Evolutionary conservation across 2,888 invertebrate species (phyloP).

Genomic region (Cylloceria caligata): DNA sequence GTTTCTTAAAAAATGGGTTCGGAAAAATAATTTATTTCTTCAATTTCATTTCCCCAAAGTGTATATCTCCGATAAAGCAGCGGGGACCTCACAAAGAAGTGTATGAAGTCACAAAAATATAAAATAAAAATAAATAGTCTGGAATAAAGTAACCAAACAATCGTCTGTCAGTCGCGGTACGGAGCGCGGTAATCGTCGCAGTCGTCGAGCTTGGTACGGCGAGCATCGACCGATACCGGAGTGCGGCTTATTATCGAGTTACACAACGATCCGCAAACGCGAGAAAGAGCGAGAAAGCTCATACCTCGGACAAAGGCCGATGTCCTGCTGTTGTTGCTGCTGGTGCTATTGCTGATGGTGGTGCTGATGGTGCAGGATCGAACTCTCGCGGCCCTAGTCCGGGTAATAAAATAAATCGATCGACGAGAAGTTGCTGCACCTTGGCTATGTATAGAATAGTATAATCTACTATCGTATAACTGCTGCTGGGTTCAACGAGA

Average conservation of each 20-base stretch:
- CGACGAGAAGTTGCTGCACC: slow-evolving; percentile 39
- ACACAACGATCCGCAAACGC: slow-evolving; percentile 44
- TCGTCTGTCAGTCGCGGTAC: not conserved
- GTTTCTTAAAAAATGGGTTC: too few species aligned
- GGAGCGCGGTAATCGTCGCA: slow-evolving; percentile 38
- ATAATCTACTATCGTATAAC: slow-evolving; percentile 39
- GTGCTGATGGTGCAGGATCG: slow-evolving; percentile 37
- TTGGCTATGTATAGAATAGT: slow-evolving; percentile 27
- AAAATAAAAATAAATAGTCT: slow-evolving; percentile 38
- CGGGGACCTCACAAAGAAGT: not conserved
- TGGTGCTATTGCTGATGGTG: slow-evolving; percentile 21
- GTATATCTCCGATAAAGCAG: not conserved
- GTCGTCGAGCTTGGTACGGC: slow-evolving; percentile 38
- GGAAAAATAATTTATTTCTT: too few species aligned
- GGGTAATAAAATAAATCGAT: slow-evolving; percentile 63
- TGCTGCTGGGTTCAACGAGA: slow-evolving; percentile 13
- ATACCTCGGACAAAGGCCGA: slow-evolving; percentile 34
- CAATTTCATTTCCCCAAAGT: too few species aligned
- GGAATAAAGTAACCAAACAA: slow-evolving; percentile 54
- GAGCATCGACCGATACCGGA: slow-evolving; percentile 41
- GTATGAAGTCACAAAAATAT: slow-evolving; percentile 8
- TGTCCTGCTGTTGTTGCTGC: slow-evolving; percentile 1
- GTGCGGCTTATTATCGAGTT: slow-evolving; percentile 56
- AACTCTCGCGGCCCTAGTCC: slow-evolving; percentile 29
- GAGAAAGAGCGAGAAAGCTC: slow-evolving; percentile 29